Conservation (phyloP, 2,113 vertebrate genomes). For the Daphoenositta chrysoptera region DNA sequence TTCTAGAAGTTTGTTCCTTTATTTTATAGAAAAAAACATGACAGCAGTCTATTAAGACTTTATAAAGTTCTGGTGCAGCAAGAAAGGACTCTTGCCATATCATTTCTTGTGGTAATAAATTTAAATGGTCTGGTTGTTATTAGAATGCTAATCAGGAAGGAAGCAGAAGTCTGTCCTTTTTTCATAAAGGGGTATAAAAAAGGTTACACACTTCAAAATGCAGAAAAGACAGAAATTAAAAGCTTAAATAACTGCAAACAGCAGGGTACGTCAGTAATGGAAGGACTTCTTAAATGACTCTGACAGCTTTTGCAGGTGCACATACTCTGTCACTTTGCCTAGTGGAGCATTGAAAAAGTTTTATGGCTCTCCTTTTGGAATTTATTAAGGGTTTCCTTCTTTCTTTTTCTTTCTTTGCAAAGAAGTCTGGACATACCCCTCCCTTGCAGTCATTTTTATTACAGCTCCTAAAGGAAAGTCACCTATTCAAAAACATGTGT, state of each 20-base stretch:
- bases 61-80: slow-evolving; percentile 19
- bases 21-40: neutral
- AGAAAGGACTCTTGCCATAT: neutral
- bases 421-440: slow-evolving; percentile 64
- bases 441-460: slow-evolving; percentile 79
- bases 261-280: slow-evolving; percentile 30
- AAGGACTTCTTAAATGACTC: slow-evolving; percentile 43
- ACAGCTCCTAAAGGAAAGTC: slow-evolving; percentile 73
- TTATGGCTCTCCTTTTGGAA: slow-evolving; percentile 82
- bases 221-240: slow-evolving; percentile 68
- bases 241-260: slow-evolving; percentile 54
- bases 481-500: slow-evolving; percentile 77
- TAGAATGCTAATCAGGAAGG: slow-evolving; percentile 69
- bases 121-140: slow-evolving; percentile 44
- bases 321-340: slow-evolving; percentile 56
- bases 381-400: slow-evolving; percentile 83
- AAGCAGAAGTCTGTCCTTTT: slow-evolving; percentile 74
- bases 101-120: slow-evolving; percentile 15
- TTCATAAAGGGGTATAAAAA: slow-evolving; percentile 72
- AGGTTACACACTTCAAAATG: slow-evolving; percentile 47
- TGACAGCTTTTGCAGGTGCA: slow-evolving; percentile 77
- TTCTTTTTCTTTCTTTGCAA: slow-evolving; percentile 51
- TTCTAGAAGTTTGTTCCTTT: neutral
- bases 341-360: slow-evolving; percentile 70
- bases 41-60: slow-evolving; percentile 31